Evolutionary conservation across 2,888 invertebrate genomes (phyloP), one percentile per base, ranked within the genome.

Genomic region (Apamea anceps): DNA sequence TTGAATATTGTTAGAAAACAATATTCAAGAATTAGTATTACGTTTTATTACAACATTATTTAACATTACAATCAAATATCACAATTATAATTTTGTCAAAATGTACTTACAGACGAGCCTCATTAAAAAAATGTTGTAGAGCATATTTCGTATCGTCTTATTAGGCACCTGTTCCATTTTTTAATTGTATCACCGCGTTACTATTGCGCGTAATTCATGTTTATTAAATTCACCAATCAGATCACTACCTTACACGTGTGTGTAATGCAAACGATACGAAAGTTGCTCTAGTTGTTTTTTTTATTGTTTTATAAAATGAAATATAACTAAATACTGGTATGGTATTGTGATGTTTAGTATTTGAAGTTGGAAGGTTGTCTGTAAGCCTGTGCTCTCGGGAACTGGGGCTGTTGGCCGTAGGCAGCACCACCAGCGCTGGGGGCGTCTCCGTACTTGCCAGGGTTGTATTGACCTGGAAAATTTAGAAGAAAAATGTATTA

Each of bases 401-500:
- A 94, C 37, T 92, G 91, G 66, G 92, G 94, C 75, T 94, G 94
- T n/a, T 84, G 87, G 12, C 0, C 65, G 54, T 79, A 87, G 2
- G 88, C 92, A 1, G 92, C 91, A 21, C 90, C 86, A 2, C 71
- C 83, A 0, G 75, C 84, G 42, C 63, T 89, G 42, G 91, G 85
- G 0, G 90, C 93, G 28, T 93, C 94, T 45, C 94, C 95, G 89
- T 97, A 96, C 89, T 96, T 96, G 75, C 91, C 94, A 21, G 96
- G 95, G 93, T 95, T 96, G 95, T 97, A 97, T 90, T 95, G 96
- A 92, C 96, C 96, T 97, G 95, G 6, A 81, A 96, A 94, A 79
- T 77, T 2, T 42, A 42, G 42, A 42, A 42, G 42, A 42, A 42
- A 42, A 42, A 42, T 42, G 42, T 42, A 4, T 42, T 42, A 42